phyloP scores from a whole-genome alignment of 2,888 invertebrate genomes.

The Leptodirus hochenwartii region DNA sequence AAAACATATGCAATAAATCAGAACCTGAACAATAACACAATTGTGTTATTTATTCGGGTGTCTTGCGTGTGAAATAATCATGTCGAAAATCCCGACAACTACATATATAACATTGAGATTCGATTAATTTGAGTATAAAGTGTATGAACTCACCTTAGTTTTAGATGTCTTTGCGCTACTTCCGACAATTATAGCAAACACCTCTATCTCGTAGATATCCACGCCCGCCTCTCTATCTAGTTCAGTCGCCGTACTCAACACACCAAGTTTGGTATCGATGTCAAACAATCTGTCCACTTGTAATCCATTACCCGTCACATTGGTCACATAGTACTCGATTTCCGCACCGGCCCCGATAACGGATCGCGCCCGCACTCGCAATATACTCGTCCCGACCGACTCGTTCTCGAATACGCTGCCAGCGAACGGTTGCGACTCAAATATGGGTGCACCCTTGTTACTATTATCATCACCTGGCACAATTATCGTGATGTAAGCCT shows the following conservation, averaged over 20 bases:
- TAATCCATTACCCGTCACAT: slow-evolving; percentile 58
- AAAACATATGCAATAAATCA: too few relatives aligned
- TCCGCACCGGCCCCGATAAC: slow-evolving; percentile 30
- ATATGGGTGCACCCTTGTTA: slow-evolving; percentile 32
- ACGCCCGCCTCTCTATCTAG: slow-evolving; percentile 72
- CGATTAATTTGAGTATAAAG: too few relatives aligned
- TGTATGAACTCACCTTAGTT: slow-evolving; percentile 81
- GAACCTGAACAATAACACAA: too few relatives aligned
- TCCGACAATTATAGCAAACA: slow-evolving; percentile 64
- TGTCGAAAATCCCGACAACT: too few relatives aligned
- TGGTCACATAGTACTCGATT: slow-evolving; percentile 82
- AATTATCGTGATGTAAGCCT: slow-evolving; percentile 71
- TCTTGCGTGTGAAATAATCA: too few relatives aligned
- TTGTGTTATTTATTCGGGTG: too few relatives aligned
- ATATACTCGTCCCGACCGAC: slow-evolving; percentile 66
- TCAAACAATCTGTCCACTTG: slow-evolving; percentile 82
- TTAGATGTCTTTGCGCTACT: slow-evolving; percentile 54
- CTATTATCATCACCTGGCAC: slow-evolving; percentile 34
- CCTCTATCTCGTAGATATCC: slow-evolving; percentile 66
- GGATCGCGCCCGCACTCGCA: slow-evolving; percentile 58
- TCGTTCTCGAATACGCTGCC: slow-evolving; percentile 82
- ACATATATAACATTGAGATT: too few relatives aligned
- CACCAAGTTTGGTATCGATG: slow-evolving; percentile 75
- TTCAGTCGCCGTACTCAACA: slow-evolving; percentile 66
- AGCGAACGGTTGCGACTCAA: slow-evolving; percentile 45